Percentiles rank a stretch among this genome's conserved stretches.
These are phyloP conservation scores for Terrapene triunguis DNA, from an alignment of 2,113 vertebrate genomes.

Conservation along the genomic window DNA sequence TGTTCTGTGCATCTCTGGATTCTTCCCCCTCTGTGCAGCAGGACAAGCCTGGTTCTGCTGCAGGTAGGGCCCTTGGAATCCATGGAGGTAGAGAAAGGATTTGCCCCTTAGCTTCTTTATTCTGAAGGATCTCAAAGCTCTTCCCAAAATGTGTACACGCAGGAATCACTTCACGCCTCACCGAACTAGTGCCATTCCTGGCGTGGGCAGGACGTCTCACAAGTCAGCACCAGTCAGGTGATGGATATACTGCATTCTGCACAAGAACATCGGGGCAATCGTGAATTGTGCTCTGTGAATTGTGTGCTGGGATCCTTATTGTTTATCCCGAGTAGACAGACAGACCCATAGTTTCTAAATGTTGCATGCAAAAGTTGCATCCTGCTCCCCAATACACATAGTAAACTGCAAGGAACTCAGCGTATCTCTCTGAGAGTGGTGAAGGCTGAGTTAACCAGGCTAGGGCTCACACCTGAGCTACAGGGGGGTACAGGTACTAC, in stretches of 20 bases:
- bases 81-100: not conserved
- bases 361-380: not conserved
- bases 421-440: no score
- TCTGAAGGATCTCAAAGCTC: not conserved
- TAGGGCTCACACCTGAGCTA: no score
- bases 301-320: not conserved
- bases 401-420: no score
- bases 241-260: not conserved
- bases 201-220: not conserved
- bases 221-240: not conserved
- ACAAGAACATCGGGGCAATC: not conserved
- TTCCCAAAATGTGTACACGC: not conserved
- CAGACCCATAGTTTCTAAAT: not conserved
- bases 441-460: no score
- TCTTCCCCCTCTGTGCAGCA: not conserved
- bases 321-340: not conserved
- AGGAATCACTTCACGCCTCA: not conserved
- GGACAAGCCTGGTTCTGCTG: not conserved
- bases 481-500: not conserved
- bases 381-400: not conserved
- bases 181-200: not conserved
- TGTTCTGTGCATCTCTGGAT: not conserved
- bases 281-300: accelerated
- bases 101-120: not conserved
- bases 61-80: not conserved